phyloP scores from a whole-genome alignment of 2,888 invertebrate genomes.

The Philhelius pedissequus region DNA sequence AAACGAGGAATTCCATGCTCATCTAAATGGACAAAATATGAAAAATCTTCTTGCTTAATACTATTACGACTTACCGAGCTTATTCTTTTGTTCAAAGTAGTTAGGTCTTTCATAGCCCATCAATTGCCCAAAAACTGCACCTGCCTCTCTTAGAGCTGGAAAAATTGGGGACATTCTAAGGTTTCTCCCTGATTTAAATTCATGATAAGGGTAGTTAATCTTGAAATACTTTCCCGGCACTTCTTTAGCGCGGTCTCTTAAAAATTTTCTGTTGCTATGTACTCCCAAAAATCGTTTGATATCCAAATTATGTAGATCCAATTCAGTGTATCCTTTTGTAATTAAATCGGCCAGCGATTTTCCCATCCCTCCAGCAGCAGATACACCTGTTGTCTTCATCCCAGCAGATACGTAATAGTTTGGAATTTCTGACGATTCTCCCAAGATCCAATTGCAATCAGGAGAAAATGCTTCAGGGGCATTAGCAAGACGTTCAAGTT shows the following conservation, averaged over 20 bases:
- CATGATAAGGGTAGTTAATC: conserved; percentile 89
- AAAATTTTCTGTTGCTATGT: conserved; percentile 96
- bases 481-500: conserved; percentile 90
- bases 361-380: conserved; percentile 97
- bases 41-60: neutral
- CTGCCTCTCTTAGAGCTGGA: conserved; percentile 92
- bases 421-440: conserved; percentile 94
- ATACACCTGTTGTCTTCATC: conserved; percentile 97
- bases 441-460: conserved; percentile 97
- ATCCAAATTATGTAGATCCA: conserved; percentile 93
- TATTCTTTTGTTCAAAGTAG: conserved; percentile 87
- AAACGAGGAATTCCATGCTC: conserved; percentile 76
- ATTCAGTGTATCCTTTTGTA: conserved; percentile 87
- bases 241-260: conserved; percentile 94
- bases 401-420: conserved; percentile 97
- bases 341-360: conserved; percentile 93
- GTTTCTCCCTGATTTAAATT: conserved; percentile 93
- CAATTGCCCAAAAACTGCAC: conserved; percentile 97
- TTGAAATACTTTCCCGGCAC: conserved; percentile 93
- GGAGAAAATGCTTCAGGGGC: conserved; percentile 97
- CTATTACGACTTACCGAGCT: conserved; percentile 75
- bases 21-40: conserved; percentile 71
- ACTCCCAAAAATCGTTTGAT: conserved; percentile 93
- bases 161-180: conserved; percentile 96
- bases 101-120: conserved; percentile 98